Conservation (phyloP, 2,797 vertebrate genomes). For the Babyrousa celebensis region DNA sequence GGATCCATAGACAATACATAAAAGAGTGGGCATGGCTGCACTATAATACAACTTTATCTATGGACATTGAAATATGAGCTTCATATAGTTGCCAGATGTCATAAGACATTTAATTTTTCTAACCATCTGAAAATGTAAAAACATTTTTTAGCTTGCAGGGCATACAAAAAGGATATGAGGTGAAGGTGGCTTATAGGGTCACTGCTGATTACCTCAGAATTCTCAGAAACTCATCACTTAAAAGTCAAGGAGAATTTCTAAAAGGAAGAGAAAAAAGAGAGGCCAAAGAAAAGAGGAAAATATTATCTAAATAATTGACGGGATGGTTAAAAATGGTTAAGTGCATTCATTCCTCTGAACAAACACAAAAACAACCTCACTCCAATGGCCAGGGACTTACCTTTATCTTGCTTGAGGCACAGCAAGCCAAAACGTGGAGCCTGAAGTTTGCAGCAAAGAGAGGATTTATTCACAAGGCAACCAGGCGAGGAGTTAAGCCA, state of each 20-base stretch:
- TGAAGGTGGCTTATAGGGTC: not conserved
- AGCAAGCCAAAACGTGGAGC: not conserved
- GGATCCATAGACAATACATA: not conserved
- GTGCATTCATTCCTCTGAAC: conserved; percentile 27
- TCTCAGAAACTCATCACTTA: conserved; percentile 14
- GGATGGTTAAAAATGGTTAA: not conserved
- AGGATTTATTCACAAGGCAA: not conserved
- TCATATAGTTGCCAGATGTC: not conserved
- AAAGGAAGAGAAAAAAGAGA: not conserved
- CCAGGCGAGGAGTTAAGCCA: not conserved
- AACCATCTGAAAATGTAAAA: conserved; percentile 37
- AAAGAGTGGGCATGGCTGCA: not conserved
- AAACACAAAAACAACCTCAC: not conserved
- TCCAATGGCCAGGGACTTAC: not conserved
- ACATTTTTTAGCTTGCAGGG: not conserved
- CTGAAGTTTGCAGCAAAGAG: not conserved
- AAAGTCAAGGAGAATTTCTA: not conserved
- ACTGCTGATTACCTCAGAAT: not conserved
- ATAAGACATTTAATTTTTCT: not conserved
- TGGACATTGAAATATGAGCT: conserved; percentile 52
- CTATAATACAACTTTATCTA: not conserved
- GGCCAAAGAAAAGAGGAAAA: not conserved
- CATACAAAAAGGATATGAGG: not conserved
- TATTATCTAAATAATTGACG: not conserved
- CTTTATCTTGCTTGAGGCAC: not conserved